Percentiles rank a stretch among this genome's conserved stretches.
Conservation (phyloP, 37 sponge, comb jelly and placozoan genomes). For the Aplysina aerophoba region DNA sequence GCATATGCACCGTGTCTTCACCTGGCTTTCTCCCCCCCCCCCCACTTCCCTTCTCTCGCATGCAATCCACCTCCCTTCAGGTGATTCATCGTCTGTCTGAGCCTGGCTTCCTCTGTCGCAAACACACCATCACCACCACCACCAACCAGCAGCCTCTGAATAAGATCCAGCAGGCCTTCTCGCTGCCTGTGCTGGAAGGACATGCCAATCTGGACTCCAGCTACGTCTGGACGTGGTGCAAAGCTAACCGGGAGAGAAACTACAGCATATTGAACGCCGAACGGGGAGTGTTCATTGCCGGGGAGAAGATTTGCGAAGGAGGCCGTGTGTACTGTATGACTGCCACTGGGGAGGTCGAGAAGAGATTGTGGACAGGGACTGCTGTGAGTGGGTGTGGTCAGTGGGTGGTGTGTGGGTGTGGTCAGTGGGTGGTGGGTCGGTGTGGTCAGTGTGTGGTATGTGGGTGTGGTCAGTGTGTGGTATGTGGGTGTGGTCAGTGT, state of each 20-base stretch:
- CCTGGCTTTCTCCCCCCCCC: no score
- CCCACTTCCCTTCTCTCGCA: no score
- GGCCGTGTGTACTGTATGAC: slow-evolving; percentile 86
- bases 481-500: no score
- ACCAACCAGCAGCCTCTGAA: slow-evolving; percentile 66
- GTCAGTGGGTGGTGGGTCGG: no score
- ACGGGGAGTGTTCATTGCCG: slow-evolving; percentile 68
- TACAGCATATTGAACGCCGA: slow-evolving; percentile 74
- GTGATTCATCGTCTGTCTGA: slow-evolving; percentile 50
- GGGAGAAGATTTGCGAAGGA: slow-evolving; percentile 69
- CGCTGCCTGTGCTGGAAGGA: slow-evolving; percentile 54
- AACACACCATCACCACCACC: slow-evolving; percentile 56
- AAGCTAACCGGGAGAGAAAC: slow-evolving; percentile 65
- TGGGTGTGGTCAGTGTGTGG: no score
- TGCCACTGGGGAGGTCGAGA: slow-evolving; percentile 82
- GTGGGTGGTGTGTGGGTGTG: no score
- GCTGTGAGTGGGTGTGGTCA: slow-evolving; percentile 54
- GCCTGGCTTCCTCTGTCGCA: slow-evolving; percentile 80
- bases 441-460: no score
- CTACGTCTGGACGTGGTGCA: slow-evolving; percentile 78
- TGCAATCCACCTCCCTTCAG: no score
- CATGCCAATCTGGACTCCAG: slow-evolving; percentile 27
- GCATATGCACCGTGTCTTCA: not conserved
- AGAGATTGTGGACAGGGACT: slow-evolving; percentile 82
- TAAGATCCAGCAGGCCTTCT: slow-evolving; percentile 73